Evolutionary conservation across 1,140 invertebrate species (phyloP), one percentile per base, ranked within the genome.

Genomic region (Rhysida immarginata): DNA sequence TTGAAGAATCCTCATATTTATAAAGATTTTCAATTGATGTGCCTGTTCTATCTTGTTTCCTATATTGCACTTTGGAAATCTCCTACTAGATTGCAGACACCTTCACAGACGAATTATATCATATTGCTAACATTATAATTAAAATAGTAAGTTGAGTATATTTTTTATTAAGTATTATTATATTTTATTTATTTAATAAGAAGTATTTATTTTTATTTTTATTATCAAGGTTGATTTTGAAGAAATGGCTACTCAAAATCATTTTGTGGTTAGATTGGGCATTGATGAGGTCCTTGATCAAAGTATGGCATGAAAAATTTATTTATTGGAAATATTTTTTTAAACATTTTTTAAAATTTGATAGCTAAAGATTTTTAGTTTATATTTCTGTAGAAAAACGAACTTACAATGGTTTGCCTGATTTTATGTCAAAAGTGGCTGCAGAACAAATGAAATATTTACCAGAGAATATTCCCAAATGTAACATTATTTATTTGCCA

Each of bases 401-500:
- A 35, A 67, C 63, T 3, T 74, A 70, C 50, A 68, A 68, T 63
- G 66, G 68, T 1, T 59, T 74, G 25, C 70, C 72, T n/a, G 66
- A 71, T 56, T 69, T 71, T 48, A 71, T 73, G 68, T 79, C 78
- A 2, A 73, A 75, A 51, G 78, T 82, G n/a, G 83, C 81, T 1
- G 66, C 75, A 56, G 71, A 80, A 60, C 84, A 88, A 65, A 68
- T 87, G 56, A 64, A 78, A 41, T 73, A 78, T 48, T 71, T 89
- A 25, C 81, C 82, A 2, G 46, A 67, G 11, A 77, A 75, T 59
- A 73, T 88, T 20, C 69, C 78, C n/a, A 74, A 80, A 59, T 89
- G 84, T 64, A 78, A 77, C 44, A 79, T 89, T 64, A 69, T 84
- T 52, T 90, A 87, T 69, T 74, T 89, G 60, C 86, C 86, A 46